phyloP scores from a whole-genome alignment of 2,888 invertebrate genomes.

The Glaucopsyche alexis region DNA sequence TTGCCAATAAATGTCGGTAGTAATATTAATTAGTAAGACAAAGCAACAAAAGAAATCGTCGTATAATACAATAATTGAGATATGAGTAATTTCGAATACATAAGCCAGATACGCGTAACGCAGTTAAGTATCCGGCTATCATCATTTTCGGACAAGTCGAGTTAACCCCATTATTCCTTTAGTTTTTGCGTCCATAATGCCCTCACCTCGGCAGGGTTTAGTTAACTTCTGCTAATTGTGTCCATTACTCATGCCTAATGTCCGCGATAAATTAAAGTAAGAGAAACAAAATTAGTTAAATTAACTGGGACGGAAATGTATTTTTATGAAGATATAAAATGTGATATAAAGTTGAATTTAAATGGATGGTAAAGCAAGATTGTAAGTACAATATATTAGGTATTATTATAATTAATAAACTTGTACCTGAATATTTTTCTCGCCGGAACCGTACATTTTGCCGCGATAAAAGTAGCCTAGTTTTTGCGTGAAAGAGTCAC shows the following conservation, averaged over 20 bases:
- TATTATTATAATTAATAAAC: too few species aligned
- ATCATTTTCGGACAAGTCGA: neutral
- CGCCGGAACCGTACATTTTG: too few species aligned
- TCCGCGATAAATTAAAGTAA: conserved; percentile 13
- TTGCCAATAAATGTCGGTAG: too few species aligned
- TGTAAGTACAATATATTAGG: too few species aligned
- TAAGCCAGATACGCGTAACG: too few species aligned
- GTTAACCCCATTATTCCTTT: neutral
- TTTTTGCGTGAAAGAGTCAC: too few species aligned
- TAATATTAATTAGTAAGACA: too few species aligned
- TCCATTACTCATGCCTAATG: conserved; percentile 20
- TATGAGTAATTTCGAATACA: too few species aligned
- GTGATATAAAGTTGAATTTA: neutral
- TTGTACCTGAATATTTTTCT: too few species aligned
- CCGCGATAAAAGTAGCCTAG: too few species aligned
- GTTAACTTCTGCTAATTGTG: conserved; percentile 24
- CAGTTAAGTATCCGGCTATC: neutral
- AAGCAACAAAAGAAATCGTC: too few species aligned
- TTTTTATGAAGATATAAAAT: neutral
- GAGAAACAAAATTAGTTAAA: conserved; percentile 7
- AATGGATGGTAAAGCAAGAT: neutral
- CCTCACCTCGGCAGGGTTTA: neutral
- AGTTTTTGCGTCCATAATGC: conserved; percentile 24
- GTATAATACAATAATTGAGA: too few species aligned
- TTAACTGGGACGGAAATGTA: conserved; percentile 1